Evolutionary conservation across 1,140 invertebrate species (phyloP).

Genomic region (Nasonia longicornis): DNA sequence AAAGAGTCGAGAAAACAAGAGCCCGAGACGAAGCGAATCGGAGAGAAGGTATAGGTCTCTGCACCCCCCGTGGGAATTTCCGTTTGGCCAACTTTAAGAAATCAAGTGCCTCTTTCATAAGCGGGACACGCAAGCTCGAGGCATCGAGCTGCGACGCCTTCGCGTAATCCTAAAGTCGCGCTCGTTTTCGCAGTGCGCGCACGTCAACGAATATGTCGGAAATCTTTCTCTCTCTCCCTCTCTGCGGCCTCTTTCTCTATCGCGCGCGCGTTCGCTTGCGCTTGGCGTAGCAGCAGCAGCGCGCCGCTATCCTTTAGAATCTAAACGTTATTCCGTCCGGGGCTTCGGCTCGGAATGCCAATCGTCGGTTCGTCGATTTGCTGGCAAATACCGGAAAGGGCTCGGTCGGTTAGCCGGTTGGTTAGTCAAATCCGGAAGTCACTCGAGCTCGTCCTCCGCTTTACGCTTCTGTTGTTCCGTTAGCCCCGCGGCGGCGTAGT

Average conservation of each 20-base stretch:
- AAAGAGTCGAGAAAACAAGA: conserved; percentile 36
- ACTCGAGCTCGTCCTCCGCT: conserved; percentile 32
- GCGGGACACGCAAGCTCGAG: conserved; percentile 49
- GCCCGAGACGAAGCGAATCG: conserved; percentile 41
- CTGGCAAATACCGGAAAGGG: conserved; percentile 43
- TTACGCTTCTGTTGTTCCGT: conserved; percentile 31
- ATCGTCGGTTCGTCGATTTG: conserved; percentile 39
- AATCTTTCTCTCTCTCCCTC: conserved; percentile 24
- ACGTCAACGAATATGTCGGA: conserved; percentile 44
- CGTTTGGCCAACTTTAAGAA: conserved; percentile 49
- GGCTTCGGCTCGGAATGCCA: conserved; percentile 30
- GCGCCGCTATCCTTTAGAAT: conserved; percentile 25
- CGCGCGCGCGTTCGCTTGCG: neutral
- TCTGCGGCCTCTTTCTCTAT: neutral
- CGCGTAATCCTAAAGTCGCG: neutral
- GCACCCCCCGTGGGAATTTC: conserved; percentile 45
- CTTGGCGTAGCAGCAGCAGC: neutral
- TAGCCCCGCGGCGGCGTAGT: neutral
- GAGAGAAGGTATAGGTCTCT: neutral
- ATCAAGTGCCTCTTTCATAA: conserved; percentile 53
- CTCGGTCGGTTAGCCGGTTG: conserved; percentile 42
- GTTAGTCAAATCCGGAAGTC: conserved; percentile 44
- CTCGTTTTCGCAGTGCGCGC: conserved; percentile 42
- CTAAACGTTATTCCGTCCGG: conserved; percentile 39
- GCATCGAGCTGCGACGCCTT: conserved; percentile 4